These are phyloP conservation scores for Gymnogyps californianus DNA, from an alignment of 2,113 vertebrate genomes.

Conservation along the genomic window DNA sequence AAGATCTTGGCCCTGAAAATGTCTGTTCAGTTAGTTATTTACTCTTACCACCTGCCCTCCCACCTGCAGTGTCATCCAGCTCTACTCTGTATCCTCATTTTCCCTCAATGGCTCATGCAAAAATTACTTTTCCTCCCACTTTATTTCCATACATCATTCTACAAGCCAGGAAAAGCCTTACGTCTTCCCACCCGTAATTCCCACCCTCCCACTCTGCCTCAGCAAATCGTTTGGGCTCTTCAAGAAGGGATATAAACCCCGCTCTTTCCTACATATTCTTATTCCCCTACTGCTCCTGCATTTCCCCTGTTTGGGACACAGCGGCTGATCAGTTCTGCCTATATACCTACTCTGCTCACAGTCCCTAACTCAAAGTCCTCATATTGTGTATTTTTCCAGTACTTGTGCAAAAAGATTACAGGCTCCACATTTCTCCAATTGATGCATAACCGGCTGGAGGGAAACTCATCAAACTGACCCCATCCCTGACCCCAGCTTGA, in stretches of 20 bases:
- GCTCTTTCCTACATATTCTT: background rate
- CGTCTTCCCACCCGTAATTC: background rate
- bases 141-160: background rate
- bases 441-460: conserved; percentile 21
- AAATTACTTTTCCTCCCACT: background rate
- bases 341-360: background rate
- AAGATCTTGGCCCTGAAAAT: background rate
- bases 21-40: background rate
- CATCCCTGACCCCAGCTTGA: background rate
- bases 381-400: background rate
- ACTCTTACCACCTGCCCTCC: background rate
- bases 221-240: background rate
- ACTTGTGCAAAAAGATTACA: background rate
- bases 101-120: background rate
- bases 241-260: background rate
- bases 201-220: background rate
- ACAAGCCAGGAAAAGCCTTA: background rate
- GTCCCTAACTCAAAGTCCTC: background rate
- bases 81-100: background rate
- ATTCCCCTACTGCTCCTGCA: background rate
- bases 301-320: background rate
- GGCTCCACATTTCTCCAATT: background rate
- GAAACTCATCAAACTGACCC: conserved; percentile 28
- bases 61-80: background rate
- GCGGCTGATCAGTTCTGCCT: background rate